Evolutionary conservation across 2,797 vertebrate species (phyloP), one percentile per base, ranked within the genome.

Genomic region (Gymnothorax reevesii): DNA sequence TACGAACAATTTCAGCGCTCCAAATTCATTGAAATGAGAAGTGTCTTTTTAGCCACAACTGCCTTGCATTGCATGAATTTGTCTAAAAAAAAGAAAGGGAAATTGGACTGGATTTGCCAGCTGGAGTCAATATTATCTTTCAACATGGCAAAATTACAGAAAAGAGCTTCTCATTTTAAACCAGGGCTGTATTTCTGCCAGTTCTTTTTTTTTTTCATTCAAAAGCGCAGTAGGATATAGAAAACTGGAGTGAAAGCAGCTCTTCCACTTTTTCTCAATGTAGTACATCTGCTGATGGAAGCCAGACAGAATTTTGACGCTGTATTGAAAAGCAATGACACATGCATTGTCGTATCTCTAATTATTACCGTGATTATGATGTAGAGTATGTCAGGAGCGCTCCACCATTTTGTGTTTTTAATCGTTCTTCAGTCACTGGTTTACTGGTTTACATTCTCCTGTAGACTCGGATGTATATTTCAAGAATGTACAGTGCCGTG

Each of bases 101-200:
- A 79, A 79, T 79, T 79, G 49, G 49, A 52, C 54, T 79, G 75
- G 75, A 79, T 79, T 79, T 79, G 75, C 75, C 42, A 20, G 17
- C 49, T 54, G 75, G 75, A 79, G 54, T 79, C 75, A 54, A 54
- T 79, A 79, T 52, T 20, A 17, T 49, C 75, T 79, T 79, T 54
- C 75, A 79, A 54, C 75, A 79, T 20, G 22, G 17, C 42, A 15
- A 54, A 79, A 22, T 52, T 79, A 20, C 49, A 5, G 42, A 79
- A 79, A 54, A 79, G 75, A 79, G 75, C 75, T 54, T 7, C 20
- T 52, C 75, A 7, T 75, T 75, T 71, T 71, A 71, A 71, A 71
- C 33, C 25, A 12, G 8, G 2, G 66, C n/a, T 13, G 66, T 10
- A 17, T 75, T 75, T 75, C 71, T 15, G 42, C 33, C 71, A 15